These are phyloP conservation scores for Cephus runcator DNA, from an alignment of 2,888 invertebrate species.

Conservation along the genomic window DNA sequence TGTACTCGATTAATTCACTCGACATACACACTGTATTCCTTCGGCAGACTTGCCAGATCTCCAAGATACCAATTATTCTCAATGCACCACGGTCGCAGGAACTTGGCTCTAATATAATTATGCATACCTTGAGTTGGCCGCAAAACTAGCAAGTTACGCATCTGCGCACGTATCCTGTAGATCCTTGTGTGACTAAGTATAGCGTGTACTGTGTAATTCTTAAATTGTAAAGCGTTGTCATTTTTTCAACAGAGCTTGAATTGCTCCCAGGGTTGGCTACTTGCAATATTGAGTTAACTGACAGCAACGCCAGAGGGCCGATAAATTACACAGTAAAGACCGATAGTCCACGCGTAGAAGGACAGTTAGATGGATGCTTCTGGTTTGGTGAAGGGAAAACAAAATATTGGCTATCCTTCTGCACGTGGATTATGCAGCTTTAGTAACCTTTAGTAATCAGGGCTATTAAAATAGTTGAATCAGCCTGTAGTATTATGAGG, in stretches of 20 bases:
- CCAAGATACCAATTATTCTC: background rate
- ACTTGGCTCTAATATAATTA: background rate
- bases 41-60: background rate
- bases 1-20: background rate
- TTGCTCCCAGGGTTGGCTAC: background rate
- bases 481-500: background rate
- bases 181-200: background rate
- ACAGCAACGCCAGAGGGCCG: background rate
- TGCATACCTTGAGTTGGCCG: background rate
- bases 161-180: background rate
- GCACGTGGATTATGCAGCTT: background rate
- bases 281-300: background rate
- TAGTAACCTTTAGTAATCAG: background rate
- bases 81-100: background rate
- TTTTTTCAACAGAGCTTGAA: background rate
- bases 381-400: background rate
- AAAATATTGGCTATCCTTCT: background rate
- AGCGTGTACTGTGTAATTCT: background rate
- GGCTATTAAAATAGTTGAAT: background rate
- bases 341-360: background rate
- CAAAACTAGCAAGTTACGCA: background rate
- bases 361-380: background rate
- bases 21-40: background rate
- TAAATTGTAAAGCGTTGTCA: background rate
- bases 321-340: background rate